Evolutionary conservation across 2,113 vertebrate species (phyloP), one percentile per base, ranked within the genome.

Genomic region (Clarias magur): DNA sequence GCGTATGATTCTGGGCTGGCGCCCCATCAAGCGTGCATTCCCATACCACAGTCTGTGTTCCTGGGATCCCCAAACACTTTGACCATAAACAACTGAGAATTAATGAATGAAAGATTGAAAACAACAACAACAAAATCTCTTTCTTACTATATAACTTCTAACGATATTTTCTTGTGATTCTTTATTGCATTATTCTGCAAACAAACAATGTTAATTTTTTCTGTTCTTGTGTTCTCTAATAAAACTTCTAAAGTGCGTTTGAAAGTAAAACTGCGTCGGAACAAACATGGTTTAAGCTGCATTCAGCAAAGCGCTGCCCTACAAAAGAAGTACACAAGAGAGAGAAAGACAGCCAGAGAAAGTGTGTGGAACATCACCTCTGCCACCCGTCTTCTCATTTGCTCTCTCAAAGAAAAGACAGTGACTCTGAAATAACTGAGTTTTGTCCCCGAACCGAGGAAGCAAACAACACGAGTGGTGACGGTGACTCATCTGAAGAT

Each of bases 401-500:
- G 79, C 80, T 23, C 80, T 75, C 78, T 87, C 63, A 82, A 79
- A 89, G 83, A 85, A 76, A 82, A 89, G 75, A 86, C 57, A 83
- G 80, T 82, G 48, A 83, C 62, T 82, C 23, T 73, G 72, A 87
- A 90, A 91, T 90, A 91, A 93, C 83, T 38, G 68, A 92, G 88
- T 94, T 94, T 92, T 92, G 92, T 87, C 67, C 88, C 88, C 89
- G 84, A 88, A 91, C 85, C 90, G 72, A 85, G 54, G 85, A 73
- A 80, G 87, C 59, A 84, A 87, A 87, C 82, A 94, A 83, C 86
- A 83, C 70, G 27, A 84, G 81, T 84, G 81, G 92, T 88, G 67
- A 79, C 89, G 92, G 94, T 96, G 94, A 95, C 92, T 95, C 94
- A 95, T 93, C 93, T 89, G 88, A 92, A 95, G 94, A 95, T 94